Conservation (phyloP, 2,888 invertebrate genomes). For the Gymnosoma rotundatum region DNA sequence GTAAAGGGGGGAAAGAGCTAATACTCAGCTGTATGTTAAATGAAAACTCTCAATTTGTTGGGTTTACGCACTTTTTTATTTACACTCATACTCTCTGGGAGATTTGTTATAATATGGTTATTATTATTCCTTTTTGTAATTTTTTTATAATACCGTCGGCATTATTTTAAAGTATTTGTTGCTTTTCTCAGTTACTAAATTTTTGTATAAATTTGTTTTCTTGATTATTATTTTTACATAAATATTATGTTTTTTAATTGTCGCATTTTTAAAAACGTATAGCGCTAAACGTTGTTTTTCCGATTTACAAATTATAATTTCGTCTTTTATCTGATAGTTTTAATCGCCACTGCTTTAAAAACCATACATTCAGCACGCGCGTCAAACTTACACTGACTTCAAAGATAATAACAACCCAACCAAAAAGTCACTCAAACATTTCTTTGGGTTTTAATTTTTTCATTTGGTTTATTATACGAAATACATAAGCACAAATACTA, state of each 20-base stretch:
- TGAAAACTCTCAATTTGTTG: conserved; percentile 45
- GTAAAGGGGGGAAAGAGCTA: conserved; percentile 31
- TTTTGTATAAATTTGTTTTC: conserved; percentile 24
- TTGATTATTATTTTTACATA: neutral
- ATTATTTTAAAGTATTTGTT: conserved; percentile 26
- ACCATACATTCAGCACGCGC: conserved; percentile 82
- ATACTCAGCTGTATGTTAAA: conserved; percentile 29
- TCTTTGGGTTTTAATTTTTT: conserved; percentile 68
- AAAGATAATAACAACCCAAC: conserved; percentile 79
- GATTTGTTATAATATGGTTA: conserved; percentile 38
- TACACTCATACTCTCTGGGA: conserved; percentile 68
- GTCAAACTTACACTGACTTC: conserved; percentile 83
- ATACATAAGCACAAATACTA: conserved; percentile 30
- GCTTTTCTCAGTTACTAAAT: conserved; percentile 9
- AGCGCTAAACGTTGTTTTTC: conserved; percentile 50
- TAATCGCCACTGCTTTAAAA: conserved; percentile 46
- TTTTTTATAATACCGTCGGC: conserved; percentile 57
- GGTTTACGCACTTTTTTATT: conserved; percentile 54
- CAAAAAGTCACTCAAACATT: conserved; percentile 79
- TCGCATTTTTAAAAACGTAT: conserved; percentile 34
- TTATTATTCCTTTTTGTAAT: conserved; percentile 40
- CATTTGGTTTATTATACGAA: conserved; percentile 40
- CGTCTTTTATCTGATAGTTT: conserved; percentile 59
- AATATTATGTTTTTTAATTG: neutral
- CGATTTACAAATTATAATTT: conserved; percentile 55